Conservation (phyloP, 2,797 vertebrate genomes). For the Pangasius larnaudii region DNA sequence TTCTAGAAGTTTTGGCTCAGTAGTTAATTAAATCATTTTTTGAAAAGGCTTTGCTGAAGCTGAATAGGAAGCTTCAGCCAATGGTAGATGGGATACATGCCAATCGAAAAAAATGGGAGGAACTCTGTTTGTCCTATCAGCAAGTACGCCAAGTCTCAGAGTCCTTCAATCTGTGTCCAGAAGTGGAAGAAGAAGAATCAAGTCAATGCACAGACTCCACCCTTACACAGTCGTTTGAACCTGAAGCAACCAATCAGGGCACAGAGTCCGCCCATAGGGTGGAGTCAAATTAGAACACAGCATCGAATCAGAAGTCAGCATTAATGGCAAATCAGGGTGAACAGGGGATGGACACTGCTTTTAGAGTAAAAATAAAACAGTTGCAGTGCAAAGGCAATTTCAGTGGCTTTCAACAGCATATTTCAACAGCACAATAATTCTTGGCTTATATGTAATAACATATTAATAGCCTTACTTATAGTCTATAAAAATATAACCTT, state of each 20-base stretch:
- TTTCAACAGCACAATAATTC: neutral
- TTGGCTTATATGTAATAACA: neutral
- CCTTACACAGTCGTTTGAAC: constrained; percentile 38
- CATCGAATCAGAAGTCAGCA: constrained; percentile 27
- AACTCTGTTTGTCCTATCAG: constrained; percentile 73
- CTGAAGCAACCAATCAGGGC: constrained; percentile 39
- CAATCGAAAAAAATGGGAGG: constrained; percentile 79
- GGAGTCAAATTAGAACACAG: constrained; percentile 41
- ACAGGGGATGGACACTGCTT: neutral
- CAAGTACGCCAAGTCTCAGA: constrained; percentile 59
- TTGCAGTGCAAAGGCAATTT: neutral
- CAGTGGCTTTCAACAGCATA: constrained; percentile 17
- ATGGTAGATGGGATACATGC: constrained; percentile 78
- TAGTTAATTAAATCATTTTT: constrained; percentile 18
- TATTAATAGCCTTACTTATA: neutral
- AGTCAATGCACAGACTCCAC: constrained; percentile 39
- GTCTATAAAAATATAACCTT: neutral
- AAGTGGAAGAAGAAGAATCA: constrained; percentile 38
- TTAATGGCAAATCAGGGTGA: neutral
- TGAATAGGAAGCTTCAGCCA: constrained; percentile 80
- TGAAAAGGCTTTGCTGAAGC: constrained; percentile 72
- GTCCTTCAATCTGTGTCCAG: constrained; percentile 57
- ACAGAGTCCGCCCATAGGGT: constrained; percentile 44
- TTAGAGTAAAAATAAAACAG: constrained; percentile 9
- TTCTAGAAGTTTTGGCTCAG: constrained; percentile 12